These are phyloP conservation scores for Campylomormyrus tamandua DNA, from an alignment of 2,113 vertebrate species.

Conservation along the genomic window DNA sequence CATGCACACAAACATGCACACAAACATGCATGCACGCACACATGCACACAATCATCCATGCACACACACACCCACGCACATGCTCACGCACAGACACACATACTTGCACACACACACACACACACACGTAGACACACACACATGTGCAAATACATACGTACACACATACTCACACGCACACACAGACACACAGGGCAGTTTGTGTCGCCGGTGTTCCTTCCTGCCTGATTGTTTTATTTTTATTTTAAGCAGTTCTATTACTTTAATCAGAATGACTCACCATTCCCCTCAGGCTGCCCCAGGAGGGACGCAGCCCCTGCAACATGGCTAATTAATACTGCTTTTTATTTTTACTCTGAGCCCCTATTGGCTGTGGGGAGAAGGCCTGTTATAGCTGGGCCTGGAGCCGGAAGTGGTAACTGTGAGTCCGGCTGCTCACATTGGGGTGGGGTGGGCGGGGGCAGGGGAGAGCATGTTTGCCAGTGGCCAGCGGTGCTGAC, in stretches of 20 bases:
- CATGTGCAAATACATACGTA: background rate
- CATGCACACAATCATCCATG: no score
- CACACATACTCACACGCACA: background rate
- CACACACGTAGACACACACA: background rate
- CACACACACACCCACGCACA: background rate
- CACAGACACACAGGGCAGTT: background rate
- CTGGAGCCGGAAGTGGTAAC: background rate
- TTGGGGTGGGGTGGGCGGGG: background rate
- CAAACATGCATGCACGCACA: background rate
- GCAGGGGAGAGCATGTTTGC: background rate
- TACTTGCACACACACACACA: background rate
- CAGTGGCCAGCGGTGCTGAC: background rate
- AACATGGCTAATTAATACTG: slow-evolving; percentile 8
- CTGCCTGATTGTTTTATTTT: background rate
- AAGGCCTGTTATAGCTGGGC: background rate
- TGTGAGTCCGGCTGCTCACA: background rate
- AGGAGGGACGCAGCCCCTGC: background rate
- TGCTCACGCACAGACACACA: background rate
- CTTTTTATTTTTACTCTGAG: background rate
- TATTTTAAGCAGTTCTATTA: slow-evolving; percentile 11
- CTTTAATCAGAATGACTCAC: slow-evolving; percentile 3
- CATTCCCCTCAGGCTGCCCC: background rate
- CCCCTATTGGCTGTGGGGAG: background rate
- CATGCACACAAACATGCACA: background rate
- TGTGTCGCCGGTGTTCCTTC: background rate